These are phyloP conservation scores for Rhyzopertha dominica DNA, from an alignment of 1,140 invertebrate species.

Conservation along the genomic window DNA sequence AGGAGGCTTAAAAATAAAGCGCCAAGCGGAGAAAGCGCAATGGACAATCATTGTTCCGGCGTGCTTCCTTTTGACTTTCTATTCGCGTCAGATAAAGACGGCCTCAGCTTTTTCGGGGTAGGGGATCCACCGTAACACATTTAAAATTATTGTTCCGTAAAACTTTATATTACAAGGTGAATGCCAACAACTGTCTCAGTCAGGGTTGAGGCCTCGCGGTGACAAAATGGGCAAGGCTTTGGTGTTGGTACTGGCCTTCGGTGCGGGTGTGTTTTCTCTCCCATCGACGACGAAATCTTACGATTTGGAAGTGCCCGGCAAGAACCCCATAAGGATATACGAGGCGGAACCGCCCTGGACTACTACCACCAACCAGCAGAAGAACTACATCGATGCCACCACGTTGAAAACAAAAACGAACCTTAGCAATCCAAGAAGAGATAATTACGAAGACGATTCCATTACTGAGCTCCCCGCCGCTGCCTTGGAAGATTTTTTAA, in stretches of 20 bases:
- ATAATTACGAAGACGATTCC: constrained; percentile 35
- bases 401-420: constrained; percentile 15
- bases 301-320: constrained; percentile 50
- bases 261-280: constrained; percentile 5
- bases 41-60: too few species aligned
- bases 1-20: too few species aligned
- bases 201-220: constrained; percentile 18
- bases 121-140: constrained; percentile 31
- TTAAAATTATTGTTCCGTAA: constrained; percentile 30
- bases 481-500: constrained; percentile 54
- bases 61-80: too few species aligned
- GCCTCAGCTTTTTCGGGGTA: too few species aligned
- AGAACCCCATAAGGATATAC: constrained; percentile 51
- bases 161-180: constrained; percentile 26
- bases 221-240: constrained; percentile 20
- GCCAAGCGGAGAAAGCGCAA: too few species aligned
- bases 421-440: constrained; percentile 4
- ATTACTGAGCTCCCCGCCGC: constrained; percentile 45
- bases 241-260: constrained; percentile 11
- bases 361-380: not conserved
- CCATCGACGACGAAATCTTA: constrained; percentile 33
- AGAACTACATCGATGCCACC: not conserved
- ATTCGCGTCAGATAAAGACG: too few species aligned
- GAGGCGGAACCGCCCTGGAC: constrained; percentile 45
- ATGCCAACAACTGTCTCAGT: constrained; percentile 19